phyloP scores from a whole-genome alignment of 2,888 invertebrate genomes.

The Caenorhabditis sp. region DNA sequence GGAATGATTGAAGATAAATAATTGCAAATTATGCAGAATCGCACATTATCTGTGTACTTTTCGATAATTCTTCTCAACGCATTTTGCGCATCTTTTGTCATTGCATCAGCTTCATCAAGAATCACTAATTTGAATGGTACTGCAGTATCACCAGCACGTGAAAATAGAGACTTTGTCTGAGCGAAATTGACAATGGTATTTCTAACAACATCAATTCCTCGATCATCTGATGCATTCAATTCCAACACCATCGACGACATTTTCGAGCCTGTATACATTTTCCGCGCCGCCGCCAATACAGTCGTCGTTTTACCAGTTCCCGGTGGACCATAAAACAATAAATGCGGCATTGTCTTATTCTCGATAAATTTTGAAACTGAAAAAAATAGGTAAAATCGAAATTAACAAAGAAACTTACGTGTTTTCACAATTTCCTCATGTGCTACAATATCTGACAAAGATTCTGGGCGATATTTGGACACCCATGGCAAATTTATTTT shows the following conservation, averaged over 20 bases:
- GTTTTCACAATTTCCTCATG: slow-evolving; percentile 96
- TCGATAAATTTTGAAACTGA: slow-evolving; percentile 78
- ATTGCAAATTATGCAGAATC: slow-evolving; percentile 98
- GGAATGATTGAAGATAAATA: slow-evolving; percentile 98
- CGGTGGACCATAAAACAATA: slow-evolving; percentile 96
- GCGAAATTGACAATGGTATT: slow-evolving; percentile 49
- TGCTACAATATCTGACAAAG: slow-evolving; percentile 90
- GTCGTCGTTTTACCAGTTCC: slow-evolving; percentile 97
- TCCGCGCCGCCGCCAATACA: slow-evolving; percentile 91
- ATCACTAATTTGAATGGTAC: slow-evolving; percentile 84
- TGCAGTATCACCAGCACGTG: slow-evolving; percentile 5
- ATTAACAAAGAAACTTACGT: slow-evolving; percentile 78
- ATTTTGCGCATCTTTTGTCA: slow-evolving; percentile 99
- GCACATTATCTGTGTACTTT: slow-evolving; percentile 96
- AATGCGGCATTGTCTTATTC: slow-evolving; percentile 90
- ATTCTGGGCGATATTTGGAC: slow-evolving; percentile 94
- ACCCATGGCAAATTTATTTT: slow-evolving; percentile 78
- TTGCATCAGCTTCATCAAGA: slow-evolving; percentile 97
- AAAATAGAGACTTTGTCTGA: slow-evolving; percentile 79
- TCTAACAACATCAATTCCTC: slow-evolving; percentile 76
- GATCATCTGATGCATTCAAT: slow-evolving; percentile 97
- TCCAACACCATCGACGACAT: slow-evolving; percentile 88
- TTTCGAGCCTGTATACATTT: slow-evolving; percentile 87
- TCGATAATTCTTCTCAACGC: slow-evolving; percentile 95
- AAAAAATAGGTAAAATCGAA: no score